These are phyloP conservation scores for Symphodus melops DNA, from an alignment of 2,113 vertebrate species.

Conservation along the genomic window DNA sequence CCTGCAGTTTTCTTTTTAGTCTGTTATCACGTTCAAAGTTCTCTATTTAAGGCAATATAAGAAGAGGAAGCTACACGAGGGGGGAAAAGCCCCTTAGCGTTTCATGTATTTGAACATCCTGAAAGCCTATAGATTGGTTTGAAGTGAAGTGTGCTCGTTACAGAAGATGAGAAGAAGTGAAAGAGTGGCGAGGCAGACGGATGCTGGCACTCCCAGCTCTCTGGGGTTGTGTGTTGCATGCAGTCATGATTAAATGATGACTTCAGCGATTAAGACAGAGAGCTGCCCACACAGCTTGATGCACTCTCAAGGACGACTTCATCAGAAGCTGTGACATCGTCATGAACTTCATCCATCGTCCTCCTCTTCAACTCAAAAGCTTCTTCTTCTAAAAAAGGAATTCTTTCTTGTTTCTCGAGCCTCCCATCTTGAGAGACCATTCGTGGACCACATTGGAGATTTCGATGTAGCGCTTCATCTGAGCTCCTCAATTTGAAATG, in stretches of 20 bases:
- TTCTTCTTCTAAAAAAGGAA: background rate
- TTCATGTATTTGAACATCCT: background rate
- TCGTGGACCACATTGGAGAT: background rate
- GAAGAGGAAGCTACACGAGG: constrained; percentile 1
- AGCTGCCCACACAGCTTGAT: constrained; percentile 16
- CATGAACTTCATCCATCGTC: background rate
- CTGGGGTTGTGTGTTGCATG: constrained; percentile 20
- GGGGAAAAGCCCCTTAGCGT: background rate
- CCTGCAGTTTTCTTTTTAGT: constrained; percentile 1
- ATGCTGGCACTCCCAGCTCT: constrained; percentile 8
- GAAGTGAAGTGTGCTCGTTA: constrained; percentile 34
- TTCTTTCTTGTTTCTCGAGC: background rate
- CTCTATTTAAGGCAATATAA: constrained; percentile 37
- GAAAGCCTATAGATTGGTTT: constrained; percentile 20
- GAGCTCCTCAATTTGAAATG: background rate
- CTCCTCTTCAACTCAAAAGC: background rate
- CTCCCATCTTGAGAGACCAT: background rate
- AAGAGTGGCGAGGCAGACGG: background rate
- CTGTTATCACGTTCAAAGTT: constrained; percentile 31
- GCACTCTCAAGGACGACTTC: constrained; percentile 4
- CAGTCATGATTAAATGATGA: constrained; percentile 59
- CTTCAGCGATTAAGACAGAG: constrained; percentile 26
- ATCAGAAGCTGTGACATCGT: constrained; percentile 21
- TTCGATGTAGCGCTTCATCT: background rate
- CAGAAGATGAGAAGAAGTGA: constrained; percentile 10